A percentile compares a stretch with the other conserved stretches of the same genome.
These are phyloP conservation scores for Drosophila rufa DNA, from an alignment of 1,140 invertebrate genomes.

Conservation along the genomic window DNA sequence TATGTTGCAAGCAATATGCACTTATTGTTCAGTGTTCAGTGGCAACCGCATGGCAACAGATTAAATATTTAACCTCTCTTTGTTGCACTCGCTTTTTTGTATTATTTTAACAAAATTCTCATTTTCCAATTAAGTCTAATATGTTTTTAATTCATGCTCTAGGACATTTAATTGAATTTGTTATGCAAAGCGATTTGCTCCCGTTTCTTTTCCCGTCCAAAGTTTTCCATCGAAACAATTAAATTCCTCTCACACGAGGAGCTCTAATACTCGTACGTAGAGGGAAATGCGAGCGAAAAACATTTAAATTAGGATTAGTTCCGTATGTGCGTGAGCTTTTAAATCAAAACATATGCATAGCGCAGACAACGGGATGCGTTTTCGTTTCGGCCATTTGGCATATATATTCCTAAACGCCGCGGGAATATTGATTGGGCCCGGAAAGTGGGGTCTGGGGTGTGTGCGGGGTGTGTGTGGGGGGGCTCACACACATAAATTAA, in stretches of 20 bases:
- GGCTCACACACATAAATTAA: conserved; percentile 66
- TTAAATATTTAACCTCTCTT: conserved; percentile 46
- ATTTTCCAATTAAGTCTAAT: conserved; percentile 71
- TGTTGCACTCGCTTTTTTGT: background rate
- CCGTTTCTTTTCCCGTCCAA: conserved; percentile 5
- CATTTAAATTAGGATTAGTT: conserved; percentile 78
- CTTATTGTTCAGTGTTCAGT: conserved; percentile 24
- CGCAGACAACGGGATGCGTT: conserved; percentile 19
- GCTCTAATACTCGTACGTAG: conserved; percentile 1
- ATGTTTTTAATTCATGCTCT: conserved; percentile 59
- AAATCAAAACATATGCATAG: conserved; percentile 51
- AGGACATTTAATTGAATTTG: conserved; percentile 68
- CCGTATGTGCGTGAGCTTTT: conserved; percentile 57
- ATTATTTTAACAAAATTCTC: conserved; percentile 59
- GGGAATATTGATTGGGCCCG: conserved; percentile 52
- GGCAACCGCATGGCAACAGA: conserved; percentile 22
- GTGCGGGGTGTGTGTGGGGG: background rate
- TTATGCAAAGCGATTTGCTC: conserved; percentile 57
- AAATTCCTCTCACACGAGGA: conserved; percentile 46
- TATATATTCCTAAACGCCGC: conserved; percentile 40
- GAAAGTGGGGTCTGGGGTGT: background rate
- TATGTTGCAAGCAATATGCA: background rate
- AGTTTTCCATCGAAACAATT: conserved; percentile 55
- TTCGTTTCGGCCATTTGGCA: conserved; percentile 38
- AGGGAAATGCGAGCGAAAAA: conserved; percentile 17